A percentile compares a stretch with the other conserved stretches of the same genome.
Evolutionary conservation across 2,113 vertebrate genomes (phyloP).

Genomic region (Prolemur simus): DNA sequence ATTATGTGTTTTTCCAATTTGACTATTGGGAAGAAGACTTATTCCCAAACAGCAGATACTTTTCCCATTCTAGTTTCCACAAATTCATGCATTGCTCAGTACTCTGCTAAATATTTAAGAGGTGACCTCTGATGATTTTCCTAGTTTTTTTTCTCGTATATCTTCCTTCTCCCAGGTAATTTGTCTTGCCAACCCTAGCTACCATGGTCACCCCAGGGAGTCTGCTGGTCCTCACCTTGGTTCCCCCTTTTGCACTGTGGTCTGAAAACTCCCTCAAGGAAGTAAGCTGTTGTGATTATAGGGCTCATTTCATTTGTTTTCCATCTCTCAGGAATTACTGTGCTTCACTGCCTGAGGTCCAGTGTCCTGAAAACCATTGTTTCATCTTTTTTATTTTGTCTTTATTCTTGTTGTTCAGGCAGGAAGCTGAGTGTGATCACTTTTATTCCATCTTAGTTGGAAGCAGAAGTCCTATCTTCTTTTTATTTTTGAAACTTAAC

Average conservation of each 20-base stretch:
- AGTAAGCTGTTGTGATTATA: background rate
- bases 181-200: background rate
- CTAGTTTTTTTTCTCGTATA: background rate
- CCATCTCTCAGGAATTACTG: background rate
- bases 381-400: background rate
- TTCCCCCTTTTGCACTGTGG: background rate
- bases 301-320: background rate
- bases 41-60: background rate
- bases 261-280: background rate
- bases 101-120: background rate
- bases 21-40: background rate
- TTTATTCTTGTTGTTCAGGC: background rate
- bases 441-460: background rate
- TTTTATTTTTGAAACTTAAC: background rate
- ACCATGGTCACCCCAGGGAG: background rate
- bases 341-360: background rate
- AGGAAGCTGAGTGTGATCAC: background rate
- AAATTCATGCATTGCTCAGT: background rate
- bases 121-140: background rate
- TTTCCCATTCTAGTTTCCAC: background rate
- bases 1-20: background rate
- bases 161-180: background rate
- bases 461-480: background rate
- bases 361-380: background rate
- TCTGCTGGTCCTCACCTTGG: background rate